Conservation (phyloP, 2,113 vertebrate species). For the Tragelaphus scriptus region DNA sequence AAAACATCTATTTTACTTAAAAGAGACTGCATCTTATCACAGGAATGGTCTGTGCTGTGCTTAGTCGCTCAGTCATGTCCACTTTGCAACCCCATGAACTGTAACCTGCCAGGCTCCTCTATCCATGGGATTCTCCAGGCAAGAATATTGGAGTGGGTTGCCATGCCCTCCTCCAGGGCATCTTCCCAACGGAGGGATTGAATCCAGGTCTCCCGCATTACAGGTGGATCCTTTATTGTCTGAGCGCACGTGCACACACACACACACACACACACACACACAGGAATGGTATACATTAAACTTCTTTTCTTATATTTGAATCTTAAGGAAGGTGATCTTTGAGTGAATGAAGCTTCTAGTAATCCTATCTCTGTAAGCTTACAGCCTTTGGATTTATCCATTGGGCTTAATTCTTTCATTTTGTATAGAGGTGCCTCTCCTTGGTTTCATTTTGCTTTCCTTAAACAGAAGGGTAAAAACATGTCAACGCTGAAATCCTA, state of each 20-base stretch:
- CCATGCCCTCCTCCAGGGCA: background rate
- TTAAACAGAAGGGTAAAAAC: background rate
- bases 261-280: accelerated
- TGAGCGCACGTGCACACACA: accelerated
- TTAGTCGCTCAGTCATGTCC: background rate
- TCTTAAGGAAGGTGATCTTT: background rate
- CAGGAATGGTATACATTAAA: background rate
- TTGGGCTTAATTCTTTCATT: background rate
- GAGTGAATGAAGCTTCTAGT: background rate
- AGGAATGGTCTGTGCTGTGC: background rate
- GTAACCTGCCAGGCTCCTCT: background rate
- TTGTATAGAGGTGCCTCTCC: background rate
- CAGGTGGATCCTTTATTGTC: background rate
- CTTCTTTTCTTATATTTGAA: background rate
- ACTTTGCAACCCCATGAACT: background rate
- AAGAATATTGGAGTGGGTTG: background rate
- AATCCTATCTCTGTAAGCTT: background rate
- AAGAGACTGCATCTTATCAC: background rate
- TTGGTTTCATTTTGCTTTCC: constrained; percentile 22
- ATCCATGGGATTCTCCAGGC: background rate
- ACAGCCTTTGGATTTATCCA: background rate
- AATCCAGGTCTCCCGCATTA: background rate
- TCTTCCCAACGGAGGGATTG: background rate
- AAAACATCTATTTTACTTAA: background rate
- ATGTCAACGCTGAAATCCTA: background rate